Evolutionary conservation across 2,113 vertebrate genomes (phyloP).

Genomic region (Smithornis capensis): DNA sequence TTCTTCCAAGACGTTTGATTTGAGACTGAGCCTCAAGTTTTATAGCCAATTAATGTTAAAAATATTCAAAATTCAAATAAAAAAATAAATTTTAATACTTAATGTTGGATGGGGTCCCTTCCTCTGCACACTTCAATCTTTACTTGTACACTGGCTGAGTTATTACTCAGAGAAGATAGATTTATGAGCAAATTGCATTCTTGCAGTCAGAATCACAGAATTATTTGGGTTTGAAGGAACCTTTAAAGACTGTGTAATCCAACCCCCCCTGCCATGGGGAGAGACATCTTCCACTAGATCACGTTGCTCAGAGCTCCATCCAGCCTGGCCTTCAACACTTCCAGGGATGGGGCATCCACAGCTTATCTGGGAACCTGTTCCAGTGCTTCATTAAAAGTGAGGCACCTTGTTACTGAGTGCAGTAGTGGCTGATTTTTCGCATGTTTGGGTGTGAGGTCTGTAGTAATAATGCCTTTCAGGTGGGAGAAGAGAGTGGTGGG

Average conservation of each 20-base stretch:
- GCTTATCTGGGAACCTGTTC: rapidly evolving
- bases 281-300: not conserved
- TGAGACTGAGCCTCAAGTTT: not conserved
- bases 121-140: not conserved
- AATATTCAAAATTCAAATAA: not conserved
- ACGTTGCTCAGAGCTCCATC: not conserved
- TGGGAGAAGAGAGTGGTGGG: not conserved
- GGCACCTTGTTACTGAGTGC: not conserved
- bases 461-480: not conserved
- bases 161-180: not conserved
- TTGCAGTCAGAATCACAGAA: not conserved
- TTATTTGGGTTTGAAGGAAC: not conserved
- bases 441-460: not conserved
- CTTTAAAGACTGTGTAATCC: not conserved
- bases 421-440: not conserved
- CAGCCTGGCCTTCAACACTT: not conserved
- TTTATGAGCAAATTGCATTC: not conserved
- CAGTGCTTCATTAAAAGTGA: rapidly evolving
- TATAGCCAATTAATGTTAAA: not conserved
- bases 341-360: not conserved
- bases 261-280: rapidly evolving
- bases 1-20: not conserved
- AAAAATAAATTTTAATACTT: not conserved
- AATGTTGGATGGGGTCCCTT: not conserved
- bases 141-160: not conserved